Evolutionary conservation across 2,797 vertebrate genomes (phyloP), one percentile per base, ranked within the genome.

Genomic region (Rhinatrema bivittatum): DNA sequence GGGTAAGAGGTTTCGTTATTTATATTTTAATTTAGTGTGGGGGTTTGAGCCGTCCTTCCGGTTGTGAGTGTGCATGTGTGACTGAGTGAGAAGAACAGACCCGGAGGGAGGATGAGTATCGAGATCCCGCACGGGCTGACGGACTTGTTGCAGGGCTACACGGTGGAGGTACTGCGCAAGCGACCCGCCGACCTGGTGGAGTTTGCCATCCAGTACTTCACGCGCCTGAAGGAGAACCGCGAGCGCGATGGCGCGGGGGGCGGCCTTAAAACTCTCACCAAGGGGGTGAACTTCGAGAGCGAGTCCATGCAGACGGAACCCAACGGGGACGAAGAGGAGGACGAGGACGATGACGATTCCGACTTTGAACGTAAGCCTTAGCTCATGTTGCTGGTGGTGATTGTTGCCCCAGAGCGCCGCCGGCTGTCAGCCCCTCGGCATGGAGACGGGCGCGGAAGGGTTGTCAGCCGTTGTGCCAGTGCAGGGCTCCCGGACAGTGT

Each of bases 121-220:
- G 91, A 93, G 75, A 96, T 98, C 74, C 94, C 94, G 22, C 77
- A 86, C 60, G 94, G 94, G 53, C 81, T 98, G 73, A 97, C 91
- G 33, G 94, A 97, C 79, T 82, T 98, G 70, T 88, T 97, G 70
- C 93, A 97, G 79, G 92, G 93, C 56, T 97, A 94, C 76, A 97
- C 94, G 15, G 93, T 97, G 75, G 94, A 97, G 75, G 94, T 98
- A 56, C 79, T 98, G 60, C 86, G 94, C 70, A 89, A 89, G 65
- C 85, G 86, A 65, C 94, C 94, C 41, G 70, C 90, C n/a, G 91
- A 97, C 72, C 84, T 97, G 49, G 81, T 97, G 64, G 89, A 90
- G 47, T 98, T 97, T 70, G 93, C 94, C 17, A 85, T 95, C 51
- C 90, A 93, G 25, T 97, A 97, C 69, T 98, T 97, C 82, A 86